These are phyloP conservation scores for Agelastica alni DNA, from an alignment of 2,888 invertebrate species.

Conservation along the genomic window DNA sequence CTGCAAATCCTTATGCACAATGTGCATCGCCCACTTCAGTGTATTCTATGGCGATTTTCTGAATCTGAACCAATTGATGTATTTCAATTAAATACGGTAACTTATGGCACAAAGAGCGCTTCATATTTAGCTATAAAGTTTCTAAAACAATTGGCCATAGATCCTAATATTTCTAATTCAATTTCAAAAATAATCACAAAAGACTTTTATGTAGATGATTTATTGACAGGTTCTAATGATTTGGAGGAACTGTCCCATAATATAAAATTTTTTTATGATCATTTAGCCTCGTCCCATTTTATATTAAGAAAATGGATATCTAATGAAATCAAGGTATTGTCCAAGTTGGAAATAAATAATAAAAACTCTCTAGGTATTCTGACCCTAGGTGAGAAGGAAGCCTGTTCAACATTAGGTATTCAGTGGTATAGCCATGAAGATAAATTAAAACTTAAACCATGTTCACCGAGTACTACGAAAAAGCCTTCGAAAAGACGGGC, in stretches of 20 bases:
- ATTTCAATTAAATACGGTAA: no score
- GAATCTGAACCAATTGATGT: background rate
- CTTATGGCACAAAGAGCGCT: no score
- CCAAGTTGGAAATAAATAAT: background rate
- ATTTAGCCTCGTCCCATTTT: background rate
- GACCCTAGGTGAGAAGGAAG: no score
- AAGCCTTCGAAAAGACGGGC: background rate
- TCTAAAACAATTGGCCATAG: no score
- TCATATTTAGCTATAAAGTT: no score
- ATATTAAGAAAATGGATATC: no score
- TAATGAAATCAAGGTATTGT: background rate
- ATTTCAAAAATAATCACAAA: no score
- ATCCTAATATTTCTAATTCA: no score
- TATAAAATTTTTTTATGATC: background rate
- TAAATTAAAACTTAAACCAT: no score
- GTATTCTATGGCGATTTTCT: background rate
- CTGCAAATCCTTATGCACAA: slow-evolving; percentile 13
- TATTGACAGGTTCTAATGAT: slow-evolving; percentile 5
- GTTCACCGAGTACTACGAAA: no score
- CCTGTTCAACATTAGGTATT: no score
- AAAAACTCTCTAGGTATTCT: background rate
- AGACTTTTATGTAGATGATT: slow-evolving; percentile 19
- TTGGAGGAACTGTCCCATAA: background rate
- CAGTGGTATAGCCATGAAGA: no score
- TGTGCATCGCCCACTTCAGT: slow-evolving; percentile 1